These are phyloP conservation scores for Cetonia aurata DNA, from an alignment of 2,888 invertebrate species.

Conservation along the genomic window DNA sequence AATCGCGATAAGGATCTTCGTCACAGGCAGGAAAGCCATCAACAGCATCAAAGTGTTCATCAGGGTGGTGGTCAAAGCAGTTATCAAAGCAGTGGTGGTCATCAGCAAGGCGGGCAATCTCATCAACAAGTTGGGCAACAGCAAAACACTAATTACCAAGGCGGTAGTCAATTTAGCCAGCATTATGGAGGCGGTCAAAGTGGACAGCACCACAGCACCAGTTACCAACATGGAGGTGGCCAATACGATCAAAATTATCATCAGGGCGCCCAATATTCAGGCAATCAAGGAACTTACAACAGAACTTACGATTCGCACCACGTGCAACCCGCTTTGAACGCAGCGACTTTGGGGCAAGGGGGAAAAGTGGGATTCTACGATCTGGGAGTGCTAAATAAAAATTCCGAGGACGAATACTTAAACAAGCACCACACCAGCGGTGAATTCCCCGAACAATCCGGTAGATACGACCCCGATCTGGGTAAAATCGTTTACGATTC, in stretches of 20 bases:
- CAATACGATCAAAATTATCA: conserved; percentile 23
- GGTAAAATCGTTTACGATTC: conserved; percentile 30
- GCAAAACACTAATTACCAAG: conserved; percentile 36
- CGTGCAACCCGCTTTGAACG: conserved; percentile 10
- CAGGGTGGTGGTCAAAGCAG: neutral
- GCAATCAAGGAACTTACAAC: conserved; percentile 1
- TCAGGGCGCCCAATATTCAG: conserved; percentile 1
- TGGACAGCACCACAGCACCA: neutral
- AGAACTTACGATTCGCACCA: neutral
- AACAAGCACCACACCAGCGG: neutral
- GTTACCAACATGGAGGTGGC: conserved; percentile 1
- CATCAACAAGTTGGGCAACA: conserved; percentile 30
- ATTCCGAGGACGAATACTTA: neutral
- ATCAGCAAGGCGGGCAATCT: conserved; percentile 31
- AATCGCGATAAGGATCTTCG: too few species aligned
- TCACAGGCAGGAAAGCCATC: neutral
- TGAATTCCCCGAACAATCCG: neutral
- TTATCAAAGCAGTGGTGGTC: neutral
- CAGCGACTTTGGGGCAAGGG: conserved; percentile 1
- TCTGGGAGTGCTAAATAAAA: conserved; percentile 12
- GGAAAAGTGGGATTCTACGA: conserved; percentile 10
- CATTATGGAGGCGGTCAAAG: conserved; percentile 21
- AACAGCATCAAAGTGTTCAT: neutral
- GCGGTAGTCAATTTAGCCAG: conserved; percentile 41
- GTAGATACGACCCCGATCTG: conserved; percentile 45